A percentile compares a stretch with the other conserved stretches of the same genome.
phyloP scores from a whole-genome alignment of 2,113 vertebrate species.

The Origma solitaria region DNA sequence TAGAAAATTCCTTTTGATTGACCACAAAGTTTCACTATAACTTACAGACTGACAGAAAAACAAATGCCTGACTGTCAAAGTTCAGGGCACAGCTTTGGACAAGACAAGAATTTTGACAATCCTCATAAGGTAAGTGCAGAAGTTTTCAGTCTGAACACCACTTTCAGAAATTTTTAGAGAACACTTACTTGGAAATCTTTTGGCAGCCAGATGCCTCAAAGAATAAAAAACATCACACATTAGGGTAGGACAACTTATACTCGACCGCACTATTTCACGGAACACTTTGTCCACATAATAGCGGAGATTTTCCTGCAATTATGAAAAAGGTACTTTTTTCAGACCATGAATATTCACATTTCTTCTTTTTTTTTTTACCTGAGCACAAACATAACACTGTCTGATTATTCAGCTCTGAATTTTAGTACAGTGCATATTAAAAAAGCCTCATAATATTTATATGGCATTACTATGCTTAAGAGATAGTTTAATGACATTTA shows the following conservation, averaged over 20 bases:
- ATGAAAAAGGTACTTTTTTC: conserved; percentile 19
- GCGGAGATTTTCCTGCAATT: conserved; percentile 90
- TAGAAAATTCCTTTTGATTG: background rate
- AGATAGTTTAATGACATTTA: background rate
- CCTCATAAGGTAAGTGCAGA: background rate
- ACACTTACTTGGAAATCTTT: conserved; percentile 90
- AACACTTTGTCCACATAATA: conserved; percentile 96
- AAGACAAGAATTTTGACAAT: background rate
- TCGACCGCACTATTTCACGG: conserved; percentile 90
- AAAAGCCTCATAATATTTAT: background rate
- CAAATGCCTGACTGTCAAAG: background rate
- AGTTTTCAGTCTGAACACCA: background rate
- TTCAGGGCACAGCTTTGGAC: background rate
- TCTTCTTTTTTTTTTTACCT: background rate
- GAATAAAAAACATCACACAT: conserved; percentile 97
- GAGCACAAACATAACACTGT: background rate
- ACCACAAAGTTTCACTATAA: background rate
- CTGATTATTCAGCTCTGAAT: background rate
- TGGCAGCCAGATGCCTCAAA: conserved; percentile 87
- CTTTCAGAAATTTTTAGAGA: background rate
- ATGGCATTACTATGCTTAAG: background rate
- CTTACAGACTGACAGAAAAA: background rate
- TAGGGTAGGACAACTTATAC: conserved; percentile 92
- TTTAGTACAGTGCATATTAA: background rate
- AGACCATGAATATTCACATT: background rate